Conservation (phyloP, 2,113 vertebrate species). For the Anas platyrhynchos region DNA sequence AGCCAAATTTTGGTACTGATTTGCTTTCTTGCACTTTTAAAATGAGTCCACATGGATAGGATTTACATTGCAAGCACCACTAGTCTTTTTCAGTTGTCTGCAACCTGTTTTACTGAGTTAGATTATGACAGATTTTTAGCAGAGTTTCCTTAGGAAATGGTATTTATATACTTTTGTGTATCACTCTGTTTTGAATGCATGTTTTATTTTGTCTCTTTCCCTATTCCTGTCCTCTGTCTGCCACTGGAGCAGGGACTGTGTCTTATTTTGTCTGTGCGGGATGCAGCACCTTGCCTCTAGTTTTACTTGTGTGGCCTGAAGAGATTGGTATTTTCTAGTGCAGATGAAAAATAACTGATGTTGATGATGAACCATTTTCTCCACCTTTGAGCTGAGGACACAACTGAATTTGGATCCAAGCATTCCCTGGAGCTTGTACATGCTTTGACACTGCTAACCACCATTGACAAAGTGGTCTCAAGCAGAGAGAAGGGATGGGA, state of each 20-base stretch:
- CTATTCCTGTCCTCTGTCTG: not conserved
- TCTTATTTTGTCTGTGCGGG: not conserved
- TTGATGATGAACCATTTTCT: not conserved
- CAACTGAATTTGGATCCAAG: not conserved
- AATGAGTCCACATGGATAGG: not conserved
- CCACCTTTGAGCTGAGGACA: not conserved
- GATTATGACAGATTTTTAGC: not conserved
- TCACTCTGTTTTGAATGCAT: not conserved
- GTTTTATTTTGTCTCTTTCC: not conserved
- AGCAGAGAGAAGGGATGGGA: not conserved
- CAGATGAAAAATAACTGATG: not conserved
- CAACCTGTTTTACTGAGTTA: not conserved
- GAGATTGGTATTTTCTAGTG: not conserved
- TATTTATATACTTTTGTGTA: not conserved
- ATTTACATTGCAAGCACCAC: not conserved
- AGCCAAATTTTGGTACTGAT: slow-evolving; percentile 15
- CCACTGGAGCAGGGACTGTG: not conserved
- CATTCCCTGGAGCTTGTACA: not conserved
- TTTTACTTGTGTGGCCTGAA: not conserved
- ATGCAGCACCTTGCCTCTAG: not conserved
- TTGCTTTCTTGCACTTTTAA: not conserved
- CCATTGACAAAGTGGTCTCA: not conserved
- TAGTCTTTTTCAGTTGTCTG: not conserved
- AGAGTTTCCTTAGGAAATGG: not conserved
- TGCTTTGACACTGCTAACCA: not conserved